Evolutionary conservation across 2,797 vertebrate species (phyloP), one percentile per base, ranked within the genome.

Genomic region (Varecia variegata): DNA sequence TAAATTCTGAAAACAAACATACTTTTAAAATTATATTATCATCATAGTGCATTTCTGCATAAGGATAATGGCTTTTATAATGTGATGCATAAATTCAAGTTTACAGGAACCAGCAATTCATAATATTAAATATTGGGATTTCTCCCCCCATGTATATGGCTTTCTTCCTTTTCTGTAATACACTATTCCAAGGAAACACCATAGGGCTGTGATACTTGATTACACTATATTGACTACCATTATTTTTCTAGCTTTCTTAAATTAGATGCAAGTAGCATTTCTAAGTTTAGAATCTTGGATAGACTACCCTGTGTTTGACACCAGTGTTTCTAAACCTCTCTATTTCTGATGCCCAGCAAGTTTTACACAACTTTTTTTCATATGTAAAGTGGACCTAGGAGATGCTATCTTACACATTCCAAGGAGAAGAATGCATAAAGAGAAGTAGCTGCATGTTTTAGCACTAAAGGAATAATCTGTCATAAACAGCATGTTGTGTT

Each of bases 401-500:
- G 67, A 93, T 84, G 58, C 93, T 47, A 43, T 32, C 81, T 92
- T 54, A 84, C 70, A 60, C 56, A 74, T 30, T 58, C 17, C 43
- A 1, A 9, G 68, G 80, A 94, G 65, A 96, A 90, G 30, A 92
- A 73, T 70, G 76, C 1, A 9, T 27, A 68, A 38, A 74, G 67
- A 83, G 79, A 52, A 96, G 97, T 47, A 80, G 93, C 87, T 35
- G 93, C 73, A 17, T 71, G 73, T 7, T 67, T 90, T 90, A 93
- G 95, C 85, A 97, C 79, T 79, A 97, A 98, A 97, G 68, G 96
- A 94, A 98, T 97, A 67, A 97, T 97, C 88, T 98, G 98, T 98
- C 98, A 98, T 98, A 98, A 98, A 97, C 95, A 94, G 86, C 92
- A 56, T n/a, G 23, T 68, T 87, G 97, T 98, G 98, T 98, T 99